A percentile compares a stretch with the other conserved stretches of the same genome.
Conservation (phyloP, 2,113 vertebrate genomes). For the Lonchura striata region DNA sequence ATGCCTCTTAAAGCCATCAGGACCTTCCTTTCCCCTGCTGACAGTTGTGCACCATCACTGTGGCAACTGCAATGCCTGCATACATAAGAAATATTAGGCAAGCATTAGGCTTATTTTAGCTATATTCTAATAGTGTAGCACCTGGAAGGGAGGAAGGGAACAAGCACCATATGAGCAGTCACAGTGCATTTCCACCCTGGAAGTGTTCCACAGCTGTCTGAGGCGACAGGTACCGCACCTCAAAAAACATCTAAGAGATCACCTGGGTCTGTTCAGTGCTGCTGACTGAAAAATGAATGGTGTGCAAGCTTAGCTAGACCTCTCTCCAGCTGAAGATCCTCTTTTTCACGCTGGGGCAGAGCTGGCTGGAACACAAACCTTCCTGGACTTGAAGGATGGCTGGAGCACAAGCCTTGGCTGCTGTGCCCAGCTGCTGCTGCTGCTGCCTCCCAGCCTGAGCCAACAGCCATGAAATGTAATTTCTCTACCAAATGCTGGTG, state of each 20-base stretch:
- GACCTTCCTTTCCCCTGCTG: neutral
- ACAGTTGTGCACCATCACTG: neutral
- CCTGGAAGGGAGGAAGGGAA: slow-evolving; percentile 12
- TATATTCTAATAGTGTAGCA: neutral
- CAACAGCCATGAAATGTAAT: slow-evolving; percentile 42
- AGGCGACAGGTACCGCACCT: neutral
- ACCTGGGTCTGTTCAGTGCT: neutral
- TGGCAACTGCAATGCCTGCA: neutral
- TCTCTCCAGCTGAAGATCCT: neutral
- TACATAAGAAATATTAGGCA: neutral
- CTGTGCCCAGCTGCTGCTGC: slow-evolving; percentile 22
- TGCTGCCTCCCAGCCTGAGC: neutral
- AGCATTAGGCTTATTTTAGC: slow-evolving; percentile 46
- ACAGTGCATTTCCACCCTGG: neutral
- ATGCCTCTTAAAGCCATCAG: neutral
- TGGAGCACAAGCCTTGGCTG: neutral
- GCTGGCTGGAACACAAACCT: neutral
- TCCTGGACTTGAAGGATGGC: neutral
- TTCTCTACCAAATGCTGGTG: slow-evolving; percentile 37
- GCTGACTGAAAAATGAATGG: neutral
- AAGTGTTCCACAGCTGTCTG: neutral
- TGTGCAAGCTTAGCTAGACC: neutral
- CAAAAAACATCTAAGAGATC: neutral
- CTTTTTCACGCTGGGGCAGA: neutral
- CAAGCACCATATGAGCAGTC: neutral